Base-by-base conservation (phyloP, 1,140 invertebrate genomes). In the Heliconius nattereri region DNA sequence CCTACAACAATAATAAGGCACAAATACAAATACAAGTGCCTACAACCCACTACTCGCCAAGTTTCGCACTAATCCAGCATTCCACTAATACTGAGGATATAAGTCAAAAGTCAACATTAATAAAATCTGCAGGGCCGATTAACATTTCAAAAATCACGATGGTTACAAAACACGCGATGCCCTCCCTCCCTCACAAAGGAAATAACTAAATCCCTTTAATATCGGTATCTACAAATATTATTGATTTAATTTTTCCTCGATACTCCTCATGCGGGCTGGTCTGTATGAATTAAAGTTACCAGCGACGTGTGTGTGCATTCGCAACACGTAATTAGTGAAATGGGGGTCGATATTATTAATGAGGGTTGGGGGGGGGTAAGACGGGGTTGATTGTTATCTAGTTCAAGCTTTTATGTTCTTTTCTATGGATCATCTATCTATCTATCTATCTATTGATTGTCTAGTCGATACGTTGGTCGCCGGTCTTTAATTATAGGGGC, bases 321-420 rank as follows among this genome's bases (percentile, higher is more conserved):
- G 92, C 91, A 91, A 91, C 91, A 92, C 88, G 90, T 93, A 94
- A 94, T 94, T 94, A 94, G 92, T 93, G 86, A 90, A 88, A 86
- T 79, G 79, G 84, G 90, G 91, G 88, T 92, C 85, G 90, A 91
- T 92, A 92, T 90, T 92, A 92, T 92, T 94, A 92, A 92, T 92
- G 91, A 94, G 92, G 3, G 0, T 45, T 35, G 6, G 40, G 40
- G 40, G 81, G 87, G 88, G 81, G 79, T 79, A 78, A n/a, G 83
- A 83, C 74, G 80, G 85, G 85, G 87, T 85, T 86, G 88, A 89
- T 90, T 87, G 90, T 92, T 93, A 92, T 94, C 91, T 91, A 91
- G 86, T 87, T 26, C 86, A 84, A 91, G 90, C 91, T 93, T 94
- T 92, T 94, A 91, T 94, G 88, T 91, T 93, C 86, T 92, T 92